These are phyloP conservation scores for Trachops cirrhosus DNA, from an alignment of 2,797 vertebrate genomes.

Conservation along the genomic window DNA sequence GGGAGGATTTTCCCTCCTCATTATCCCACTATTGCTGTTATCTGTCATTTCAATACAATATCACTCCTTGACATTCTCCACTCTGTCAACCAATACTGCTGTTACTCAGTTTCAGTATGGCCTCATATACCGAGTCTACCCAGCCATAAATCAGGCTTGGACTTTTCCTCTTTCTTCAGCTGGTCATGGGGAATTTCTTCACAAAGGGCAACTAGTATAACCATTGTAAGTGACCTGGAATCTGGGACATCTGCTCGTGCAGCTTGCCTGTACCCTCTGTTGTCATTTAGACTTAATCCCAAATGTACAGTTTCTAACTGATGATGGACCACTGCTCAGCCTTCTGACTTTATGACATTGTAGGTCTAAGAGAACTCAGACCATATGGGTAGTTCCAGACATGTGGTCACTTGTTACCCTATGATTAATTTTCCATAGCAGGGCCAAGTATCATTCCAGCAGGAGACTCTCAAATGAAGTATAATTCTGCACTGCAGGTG, in stretches of 20 bases:
- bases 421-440: neutral
- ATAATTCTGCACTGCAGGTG: neutral
- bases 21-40: neutral
- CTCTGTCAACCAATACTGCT: neutral
- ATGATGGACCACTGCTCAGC: neutral
- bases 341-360: neutral
- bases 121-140: neutral
- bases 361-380: neutral
- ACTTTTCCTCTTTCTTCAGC: neutral
- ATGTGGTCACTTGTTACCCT: neutral
- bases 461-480: neutral
- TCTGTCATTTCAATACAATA: neutral
- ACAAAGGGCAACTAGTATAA: neutral
- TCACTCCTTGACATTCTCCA: neutral
- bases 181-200: neutral
- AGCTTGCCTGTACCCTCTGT: neutral
- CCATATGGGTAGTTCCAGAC: neutral
- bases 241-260: neutral
- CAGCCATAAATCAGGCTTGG: neutral
- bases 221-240: neutral
- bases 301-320: neutral
- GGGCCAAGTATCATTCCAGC: neutral
- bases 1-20: neutral
- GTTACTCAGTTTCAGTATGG: neutral
- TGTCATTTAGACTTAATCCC: neutral